phyloP scores from a whole-genome alignment of 2,113 vertebrate species.

The Microcebus griseorufus region DNA sequence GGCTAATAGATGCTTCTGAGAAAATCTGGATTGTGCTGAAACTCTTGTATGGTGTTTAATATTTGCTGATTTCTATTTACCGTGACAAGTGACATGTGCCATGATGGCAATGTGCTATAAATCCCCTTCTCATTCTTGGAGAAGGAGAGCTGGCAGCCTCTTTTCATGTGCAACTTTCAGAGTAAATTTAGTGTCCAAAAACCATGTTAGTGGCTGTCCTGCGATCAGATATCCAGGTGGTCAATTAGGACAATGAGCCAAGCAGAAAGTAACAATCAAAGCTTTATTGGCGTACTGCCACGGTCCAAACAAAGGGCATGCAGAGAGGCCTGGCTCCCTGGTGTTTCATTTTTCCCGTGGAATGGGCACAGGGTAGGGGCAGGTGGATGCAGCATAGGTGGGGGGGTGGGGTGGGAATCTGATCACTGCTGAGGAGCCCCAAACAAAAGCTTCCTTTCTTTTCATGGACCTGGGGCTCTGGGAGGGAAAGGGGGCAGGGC shows the following conservation, averaged over 20 bases:
- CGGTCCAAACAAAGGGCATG: not conserved
- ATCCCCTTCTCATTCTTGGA: not conserved
- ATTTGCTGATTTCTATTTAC: not conserved
- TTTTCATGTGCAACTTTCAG: not conserved
- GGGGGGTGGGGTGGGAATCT: accelerated
- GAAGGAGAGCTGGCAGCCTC: not conserved
- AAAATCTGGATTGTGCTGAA: not conserved
- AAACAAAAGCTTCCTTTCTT: not conserved
- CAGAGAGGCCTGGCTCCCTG: not conserved
- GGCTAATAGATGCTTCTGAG: not conserved
- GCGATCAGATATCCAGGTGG: not conserved
- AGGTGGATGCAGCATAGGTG: not conserved
- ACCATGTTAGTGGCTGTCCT: not conserved
- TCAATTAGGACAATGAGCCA: not conserved
- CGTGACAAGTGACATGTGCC: not conserved
- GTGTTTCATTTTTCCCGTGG: not conserved
- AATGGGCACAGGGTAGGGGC: not conserved
- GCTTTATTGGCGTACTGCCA: not conserved
- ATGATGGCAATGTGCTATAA: not conserved
- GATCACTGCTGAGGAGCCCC: not conserved
- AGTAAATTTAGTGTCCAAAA: not conserved
- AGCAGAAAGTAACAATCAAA: not conserved
- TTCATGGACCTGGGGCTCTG: too few relatives aligned
- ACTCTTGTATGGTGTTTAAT: not conserved
- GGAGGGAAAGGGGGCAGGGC: not conserved